Conservation (phyloP, 2,797 vertebrate genomes). For the Valencia hispanica region DNA sequence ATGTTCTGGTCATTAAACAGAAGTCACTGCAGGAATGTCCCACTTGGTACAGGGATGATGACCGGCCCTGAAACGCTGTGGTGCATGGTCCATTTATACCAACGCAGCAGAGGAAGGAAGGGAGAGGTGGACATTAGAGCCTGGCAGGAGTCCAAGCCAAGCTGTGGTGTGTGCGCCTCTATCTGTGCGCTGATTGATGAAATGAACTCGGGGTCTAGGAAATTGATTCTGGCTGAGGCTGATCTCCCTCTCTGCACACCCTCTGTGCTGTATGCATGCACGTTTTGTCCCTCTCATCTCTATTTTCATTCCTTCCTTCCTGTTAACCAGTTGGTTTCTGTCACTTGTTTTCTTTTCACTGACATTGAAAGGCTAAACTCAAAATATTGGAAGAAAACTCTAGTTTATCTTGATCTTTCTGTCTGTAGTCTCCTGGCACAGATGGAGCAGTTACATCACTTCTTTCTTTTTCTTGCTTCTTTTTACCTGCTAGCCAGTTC, state of each 20-base stretch:
- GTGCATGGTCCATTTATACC: constrained; percentile 57
- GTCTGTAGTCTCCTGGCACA: constrained; percentile 23
- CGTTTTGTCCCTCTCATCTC: constrained; percentile 18
- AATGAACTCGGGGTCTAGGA: constrained; percentile 76
- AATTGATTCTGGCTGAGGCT: constrained; percentile 76
- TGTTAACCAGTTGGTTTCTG: constrained; percentile 26
- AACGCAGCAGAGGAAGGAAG: constrained; percentile 51
- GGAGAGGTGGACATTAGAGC: constrained; percentile 66
- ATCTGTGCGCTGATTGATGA: constrained; percentile 78
- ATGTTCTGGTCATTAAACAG: constrained; percentile 44
- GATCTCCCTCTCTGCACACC: constrained; percentile 49
- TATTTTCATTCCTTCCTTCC: constrained; percentile 28
- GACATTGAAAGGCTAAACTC: constrained; percentile 36
- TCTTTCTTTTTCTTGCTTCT: constrained; percentile 20
- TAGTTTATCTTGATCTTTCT: background rate
- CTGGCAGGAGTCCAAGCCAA: constrained; percentile 62
- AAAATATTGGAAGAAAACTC: constrained; percentile 10
- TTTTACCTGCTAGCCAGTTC: constrained; percentile 49
- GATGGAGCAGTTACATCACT: constrained; percentile 44
- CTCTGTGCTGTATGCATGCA: constrained; percentile 29
- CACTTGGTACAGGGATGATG: constrained; percentile 43
- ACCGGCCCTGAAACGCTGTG: constrained; percentile 52
- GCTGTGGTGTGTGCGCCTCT: constrained; percentile 56
- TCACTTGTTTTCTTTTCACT: constrained; percentile 33
- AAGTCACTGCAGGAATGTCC: constrained; percentile 50